phyloP scores from a whole-genome alignment of 2,888 invertebrate species.

The Lepidonotus clava region DNA sequence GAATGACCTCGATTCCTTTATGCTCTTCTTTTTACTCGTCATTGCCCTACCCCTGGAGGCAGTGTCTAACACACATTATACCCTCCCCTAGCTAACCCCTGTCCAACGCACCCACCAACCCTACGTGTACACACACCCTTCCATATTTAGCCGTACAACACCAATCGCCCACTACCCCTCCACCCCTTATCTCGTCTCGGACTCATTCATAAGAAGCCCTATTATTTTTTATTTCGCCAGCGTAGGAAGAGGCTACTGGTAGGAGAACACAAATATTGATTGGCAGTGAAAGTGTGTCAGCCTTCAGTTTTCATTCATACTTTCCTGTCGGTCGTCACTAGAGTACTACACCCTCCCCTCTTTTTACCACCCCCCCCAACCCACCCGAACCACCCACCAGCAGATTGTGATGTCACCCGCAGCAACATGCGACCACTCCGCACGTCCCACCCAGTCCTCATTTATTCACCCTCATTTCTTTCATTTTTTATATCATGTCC shows the following conservation, averaged over 20 bases:
- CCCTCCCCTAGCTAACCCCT: neutral
- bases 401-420: slow-evolving; percentile 21
- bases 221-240: neutral
- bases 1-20: slow-evolving; percentile 6
- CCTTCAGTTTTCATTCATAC: slow-evolving; percentile 39
- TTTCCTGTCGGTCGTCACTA: neutral
- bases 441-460: neutral
- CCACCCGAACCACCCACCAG: neutral
- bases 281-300: slow-evolving; percentile 33
- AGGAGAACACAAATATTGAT: slow-evolving; percentile 40
- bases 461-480: slow-evolving; percentile 45
- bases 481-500: neutral
- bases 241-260: neutral
- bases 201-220: slow-evolving; percentile 10
- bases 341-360: slow-evolving; percentile 3
- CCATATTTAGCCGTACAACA: neutral
- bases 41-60: slow-evolving; percentile 24
- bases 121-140: neutral
- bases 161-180: neutral
- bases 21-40: slow-evolving; percentile 3
- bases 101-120: neutral
- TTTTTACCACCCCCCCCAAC: neutral
- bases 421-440: slow-evolving; percentile 28
- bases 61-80: slow-evolving; percentile 44
- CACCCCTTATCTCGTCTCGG: neutral